phyloP scores from a whole-genome alignment of 2,113 vertebrate genomes.

The Gadus chalcogrammus region DNA sequence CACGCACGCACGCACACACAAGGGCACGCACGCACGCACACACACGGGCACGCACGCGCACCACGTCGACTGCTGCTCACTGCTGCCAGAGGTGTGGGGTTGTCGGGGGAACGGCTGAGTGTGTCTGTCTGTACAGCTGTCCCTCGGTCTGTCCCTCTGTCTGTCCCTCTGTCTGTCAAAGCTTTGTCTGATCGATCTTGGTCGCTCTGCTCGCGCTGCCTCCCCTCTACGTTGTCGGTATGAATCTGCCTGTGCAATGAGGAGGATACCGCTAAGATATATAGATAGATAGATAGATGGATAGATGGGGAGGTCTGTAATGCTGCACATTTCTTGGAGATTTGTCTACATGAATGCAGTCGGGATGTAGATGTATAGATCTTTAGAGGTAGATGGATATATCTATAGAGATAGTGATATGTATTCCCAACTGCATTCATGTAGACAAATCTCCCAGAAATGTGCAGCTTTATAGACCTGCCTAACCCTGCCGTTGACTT shows the following conservation, averaged over 20 bases:
- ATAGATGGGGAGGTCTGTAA: neutral
- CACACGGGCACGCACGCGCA: no score
- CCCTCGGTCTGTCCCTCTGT: conserved; percentile 34
- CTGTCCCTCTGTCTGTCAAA: conserved; percentile 47
- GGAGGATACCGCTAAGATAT: conserved; percentile 35
- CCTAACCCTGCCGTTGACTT: no score
- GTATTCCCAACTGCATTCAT: no score
- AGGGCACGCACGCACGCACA: no score
- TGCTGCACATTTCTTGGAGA: no score
- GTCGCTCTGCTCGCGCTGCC: conserved; percentile 44
- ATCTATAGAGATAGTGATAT: neutral
- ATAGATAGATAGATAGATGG: neutral
- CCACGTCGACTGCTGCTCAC: neutral
- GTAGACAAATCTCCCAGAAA: no score
- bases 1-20: no score
- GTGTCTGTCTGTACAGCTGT: conserved; percentile 18
- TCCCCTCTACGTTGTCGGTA: conserved; percentile 53
- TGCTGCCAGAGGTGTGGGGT: conserved; percentile 30
- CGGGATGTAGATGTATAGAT: neutral
- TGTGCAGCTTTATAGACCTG: no score
- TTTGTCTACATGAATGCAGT: no score
- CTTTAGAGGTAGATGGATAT: neutral
- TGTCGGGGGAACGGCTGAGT: neutral
- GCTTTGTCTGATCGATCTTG: conserved; percentile 11
- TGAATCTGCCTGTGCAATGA: conserved; percentile 27